Base-by-base conservation (phyloP, 2,888 invertebrate species). In the Horisme vitalbata region DNA sequence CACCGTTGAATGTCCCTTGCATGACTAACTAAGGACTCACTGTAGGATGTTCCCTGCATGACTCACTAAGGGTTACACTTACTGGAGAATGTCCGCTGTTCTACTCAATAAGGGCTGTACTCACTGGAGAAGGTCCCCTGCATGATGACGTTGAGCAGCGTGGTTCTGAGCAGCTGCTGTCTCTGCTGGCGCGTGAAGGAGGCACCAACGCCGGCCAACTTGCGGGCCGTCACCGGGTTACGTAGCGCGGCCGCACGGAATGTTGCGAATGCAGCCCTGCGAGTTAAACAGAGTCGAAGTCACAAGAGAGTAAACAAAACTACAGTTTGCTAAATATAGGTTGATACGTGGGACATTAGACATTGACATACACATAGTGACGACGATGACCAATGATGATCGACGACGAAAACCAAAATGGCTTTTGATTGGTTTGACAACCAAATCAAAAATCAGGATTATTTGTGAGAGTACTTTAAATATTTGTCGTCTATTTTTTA, bases 171-270 rank as follows among this genome's bases (percentile, higher is more conserved):
- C 41, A 79, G 37, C 56, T 83, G 86, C 18, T 85, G 86, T 0
- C 85, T 37, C 51, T 84, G 87, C 9, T 87, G 87, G 0, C 87
- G 37, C 0, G 87, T 86, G 75, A 88, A 87, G 1, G 83, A 83
- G 0, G 88, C 85, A 0, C 87, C 88, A 0, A 86, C 86, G 0
- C 83, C 82, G 0, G 87, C 84, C 18, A 88, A 63, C 54, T 80
- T 78, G 30, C 88, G 75, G 0, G 83, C 80, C 0, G 82, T 77
- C 26, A 69, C 79, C 0, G 83, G 45, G 24, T 68, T 75, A 1
- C 68, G 61, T 0, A 89, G 66, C 0, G 84, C 83, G 0, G 84
- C 86, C 0, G 83, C 88, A 2, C 86, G 75, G 58, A 88, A 81
- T 1, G 84, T 64, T 0, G 78, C 68, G 63, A 88, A 89, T 0